phyloP scores from a whole-genome alignment of 2,888 invertebrate genomes.

The Colostygia pectinataria region DNA sequence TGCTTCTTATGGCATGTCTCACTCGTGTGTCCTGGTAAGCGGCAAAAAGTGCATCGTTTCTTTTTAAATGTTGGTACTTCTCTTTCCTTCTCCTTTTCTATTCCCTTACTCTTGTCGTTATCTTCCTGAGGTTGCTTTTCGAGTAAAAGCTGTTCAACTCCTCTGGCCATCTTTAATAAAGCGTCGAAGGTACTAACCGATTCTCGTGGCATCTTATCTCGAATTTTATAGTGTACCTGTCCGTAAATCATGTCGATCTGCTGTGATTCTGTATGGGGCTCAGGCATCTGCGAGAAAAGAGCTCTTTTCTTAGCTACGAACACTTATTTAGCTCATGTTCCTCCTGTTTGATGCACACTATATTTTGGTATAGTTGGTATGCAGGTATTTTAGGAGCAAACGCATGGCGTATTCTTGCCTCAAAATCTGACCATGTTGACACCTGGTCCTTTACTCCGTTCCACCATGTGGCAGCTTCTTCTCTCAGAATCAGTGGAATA shows the following conservation, averaged over 20 bases:
- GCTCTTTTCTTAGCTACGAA: background rate
- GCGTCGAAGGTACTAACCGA: background rate
- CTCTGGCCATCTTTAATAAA: constrained; percentile 1
- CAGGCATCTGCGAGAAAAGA: background rate
- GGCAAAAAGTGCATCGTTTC: constrained; percentile 6
- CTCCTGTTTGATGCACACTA: background rate
- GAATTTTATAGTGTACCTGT: background rate
- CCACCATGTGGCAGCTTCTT: too few relatives aligned
- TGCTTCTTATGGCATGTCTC: constrained; percentile 2
- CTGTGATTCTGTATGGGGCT: background rate
- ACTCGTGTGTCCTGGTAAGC: background rate
- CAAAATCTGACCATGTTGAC: background rate
- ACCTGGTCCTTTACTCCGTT: too few relatives aligned
- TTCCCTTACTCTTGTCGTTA: background rate
- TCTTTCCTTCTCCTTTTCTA: background rate
- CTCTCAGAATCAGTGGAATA: too few relatives aligned
- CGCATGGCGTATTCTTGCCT: background rate
- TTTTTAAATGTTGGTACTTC: background rate
- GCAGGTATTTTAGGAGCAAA: background rate
- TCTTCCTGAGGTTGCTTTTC: background rate
- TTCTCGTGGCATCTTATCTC: background rate
- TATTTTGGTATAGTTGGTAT: background rate
- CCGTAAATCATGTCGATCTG: background rate
- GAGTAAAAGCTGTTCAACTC: constrained; percentile 2
- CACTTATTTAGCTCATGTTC: too few relatives aligned